These are phyloP conservation scores for Macrophya alboannulata DNA, from an alignment of 2,888 invertebrate species.

Conservation along the genomic window DNA sequence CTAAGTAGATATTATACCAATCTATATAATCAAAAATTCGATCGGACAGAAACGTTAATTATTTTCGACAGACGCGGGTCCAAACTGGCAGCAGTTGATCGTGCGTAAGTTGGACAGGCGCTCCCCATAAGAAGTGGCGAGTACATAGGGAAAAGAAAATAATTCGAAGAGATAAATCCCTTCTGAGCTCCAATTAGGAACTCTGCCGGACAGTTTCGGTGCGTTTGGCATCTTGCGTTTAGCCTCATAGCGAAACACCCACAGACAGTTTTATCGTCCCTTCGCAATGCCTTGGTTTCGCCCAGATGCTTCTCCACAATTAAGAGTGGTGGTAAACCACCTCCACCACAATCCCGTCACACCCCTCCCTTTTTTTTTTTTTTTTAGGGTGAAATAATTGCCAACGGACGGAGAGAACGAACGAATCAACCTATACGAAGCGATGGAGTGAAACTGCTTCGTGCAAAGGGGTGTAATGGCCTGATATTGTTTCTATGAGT, in stretches of 20 bases:
- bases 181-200: constrained; percentile 55
- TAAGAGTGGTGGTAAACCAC: constrained; percentile 52
- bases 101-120: background rate
- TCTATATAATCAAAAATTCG: background rate
- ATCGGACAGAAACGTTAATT: background rate
- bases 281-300: constrained; percentile 42
- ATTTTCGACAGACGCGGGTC: background rate
- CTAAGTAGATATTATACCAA: background rate
- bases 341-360: constrained; percentile 37
- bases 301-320: constrained; percentile 53
- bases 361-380: background rate
- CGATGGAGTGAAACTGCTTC: constrained; percentile 32
- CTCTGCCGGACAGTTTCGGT: constrained; percentile 46
- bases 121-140: background rate
- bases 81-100: background rate
- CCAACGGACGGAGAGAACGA: constrained; percentile 15
- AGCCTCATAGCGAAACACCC: constrained; percentile 6
- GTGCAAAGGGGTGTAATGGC: constrained; percentile 46
- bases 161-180: constrained; percentile 51
- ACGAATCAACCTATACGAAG: constrained; percentile 42
- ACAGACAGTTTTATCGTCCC: constrained; percentile 47
- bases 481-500: constrained; percentile 52
- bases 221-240: constrained; percentile 34
- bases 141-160: constrained; percentile 29
- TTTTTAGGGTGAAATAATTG: constrained; percentile 53